Evolutionary conservation across 2,797 vertebrate genomes (phyloP), one percentile per base, ranked within the genome.

Genomic region (Nyctalus aviator): DNA sequence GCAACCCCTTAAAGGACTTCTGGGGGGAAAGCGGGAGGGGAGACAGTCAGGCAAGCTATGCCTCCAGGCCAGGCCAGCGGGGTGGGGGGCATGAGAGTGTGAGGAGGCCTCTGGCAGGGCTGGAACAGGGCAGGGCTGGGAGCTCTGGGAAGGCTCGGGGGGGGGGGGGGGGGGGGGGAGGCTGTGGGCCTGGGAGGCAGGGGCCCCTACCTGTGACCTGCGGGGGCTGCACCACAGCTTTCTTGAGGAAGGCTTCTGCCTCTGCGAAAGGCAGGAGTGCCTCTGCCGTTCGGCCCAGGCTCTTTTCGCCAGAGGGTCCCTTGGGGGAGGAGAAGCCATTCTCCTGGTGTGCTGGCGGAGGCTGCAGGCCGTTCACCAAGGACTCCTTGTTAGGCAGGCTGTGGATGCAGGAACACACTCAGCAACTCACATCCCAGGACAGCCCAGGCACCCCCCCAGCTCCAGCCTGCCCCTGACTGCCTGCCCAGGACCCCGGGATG

Each of bases 231-330:
- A 99, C 98, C 84, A 99, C 98, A 0, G 99, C 98, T 97, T 99
- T 99, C 97, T 99, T 99, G 97, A 99, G 98, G 98, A 99, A 99
- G 2, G 99, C 97, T 93, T 99, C 99, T 91, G 99, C 99, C 17
- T 98, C 98, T 0, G 99, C 98, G 0, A 99, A 99, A 17, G 99
- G 97, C 93, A 99, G 98, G 96, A 99, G 99, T 71, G 99, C 98
- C 97, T 99, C 98, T 0, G 99, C 98, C 17, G 98, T 97, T 37
- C 98, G 95, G 44, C 98, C 96, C 48, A 97, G 95, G 75, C 94
- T 93, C 79, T 97, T 97, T 57, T 97, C 97, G 77, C 96, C 97
- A 41, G 96, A 59, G 46, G 93, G 97, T 98, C 50, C 99, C 17
- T 98, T 99, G 50, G 98, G 91, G 0, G 99, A 98, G 0, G 99